Evolutionary conservation across 1,140 invertebrate genomes (phyloP).

Genomic region (Pseudomyrmex sp.): DNA sequence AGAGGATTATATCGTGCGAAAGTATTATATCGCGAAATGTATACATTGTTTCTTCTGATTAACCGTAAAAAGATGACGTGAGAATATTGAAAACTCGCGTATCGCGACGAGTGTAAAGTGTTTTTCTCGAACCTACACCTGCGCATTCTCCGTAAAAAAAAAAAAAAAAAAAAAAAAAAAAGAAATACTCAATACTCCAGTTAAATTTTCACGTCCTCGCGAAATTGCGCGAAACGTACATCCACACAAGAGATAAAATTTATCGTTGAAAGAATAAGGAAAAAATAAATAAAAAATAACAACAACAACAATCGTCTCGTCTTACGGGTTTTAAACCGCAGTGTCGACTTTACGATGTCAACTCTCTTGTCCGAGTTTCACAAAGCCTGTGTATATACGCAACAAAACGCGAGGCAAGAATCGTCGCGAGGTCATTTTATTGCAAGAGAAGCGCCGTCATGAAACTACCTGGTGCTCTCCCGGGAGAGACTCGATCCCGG

Average conservation of each 20-base stretch:
- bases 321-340: too few species aligned
- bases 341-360: too few species aligned
- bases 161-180: background rate
- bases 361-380: too few species aligned
- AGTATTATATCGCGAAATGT: background rate
- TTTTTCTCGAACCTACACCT: background rate
- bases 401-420: background rate
- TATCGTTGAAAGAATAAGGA: background rate
- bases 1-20: background rate
- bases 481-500: background rate
- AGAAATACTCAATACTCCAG: constrained; percentile 1
- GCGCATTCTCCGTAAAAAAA: background rate
- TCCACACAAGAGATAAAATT: background rate
- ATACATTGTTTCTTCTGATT: background rate
- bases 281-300: background rate
- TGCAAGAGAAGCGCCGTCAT: background rate
- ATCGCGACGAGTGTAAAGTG: too few species aligned
- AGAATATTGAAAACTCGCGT: constrained; percentile 33
- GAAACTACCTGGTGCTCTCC: background rate
- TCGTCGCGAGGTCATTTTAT: background rate
- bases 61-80: background rate
- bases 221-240: background rate
- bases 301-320: background rate
- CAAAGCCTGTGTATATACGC: too few species aligned
- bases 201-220: background rate